phyloP scores from a whole-genome alignment of 2,113 vertebrate genomes.

The Pomatorhinus ruficollis region DNA sequence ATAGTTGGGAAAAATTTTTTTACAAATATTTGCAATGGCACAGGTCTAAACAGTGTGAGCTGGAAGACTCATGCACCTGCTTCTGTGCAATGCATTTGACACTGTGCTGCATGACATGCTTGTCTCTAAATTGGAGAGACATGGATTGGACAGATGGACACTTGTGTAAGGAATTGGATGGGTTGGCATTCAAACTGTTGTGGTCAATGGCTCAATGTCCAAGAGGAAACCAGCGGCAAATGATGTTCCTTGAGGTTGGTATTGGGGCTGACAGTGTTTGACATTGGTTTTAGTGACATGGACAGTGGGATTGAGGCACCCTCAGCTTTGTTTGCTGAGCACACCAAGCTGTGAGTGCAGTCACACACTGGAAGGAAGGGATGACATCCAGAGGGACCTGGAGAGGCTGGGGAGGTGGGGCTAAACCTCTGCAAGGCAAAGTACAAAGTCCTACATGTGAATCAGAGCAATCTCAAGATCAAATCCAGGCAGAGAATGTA shows the following conservation, averaged over 20 bases:
- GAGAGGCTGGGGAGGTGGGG: not conserved
- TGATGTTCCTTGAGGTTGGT: not conserved
- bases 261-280: not conserved
- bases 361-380: not conserved
- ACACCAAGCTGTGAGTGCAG: not conserved
- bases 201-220: not conserved
- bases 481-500: not conserved
- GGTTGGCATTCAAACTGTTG: accelerated
- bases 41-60: not conserved
- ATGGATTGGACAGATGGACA: not conserved
- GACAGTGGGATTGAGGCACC: not conserved
- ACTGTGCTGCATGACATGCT: not conserved
- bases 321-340: not conserved
- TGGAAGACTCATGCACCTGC: not conserved
- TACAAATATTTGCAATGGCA: not conserved
- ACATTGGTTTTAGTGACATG: not conserved
- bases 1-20: not conserved
- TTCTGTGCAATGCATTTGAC: not conserved
- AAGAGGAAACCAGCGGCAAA: not conserved
- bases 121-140: not conserved
- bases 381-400: not conserved
- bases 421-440: not conserved
- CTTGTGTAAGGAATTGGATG: not conserved
- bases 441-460: accelerated
- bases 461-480: not conserved